Evolutionary conservation across 2,888 invertebrate species (phyloP).

Genomic region (Ferrisia virgata): DNA sequence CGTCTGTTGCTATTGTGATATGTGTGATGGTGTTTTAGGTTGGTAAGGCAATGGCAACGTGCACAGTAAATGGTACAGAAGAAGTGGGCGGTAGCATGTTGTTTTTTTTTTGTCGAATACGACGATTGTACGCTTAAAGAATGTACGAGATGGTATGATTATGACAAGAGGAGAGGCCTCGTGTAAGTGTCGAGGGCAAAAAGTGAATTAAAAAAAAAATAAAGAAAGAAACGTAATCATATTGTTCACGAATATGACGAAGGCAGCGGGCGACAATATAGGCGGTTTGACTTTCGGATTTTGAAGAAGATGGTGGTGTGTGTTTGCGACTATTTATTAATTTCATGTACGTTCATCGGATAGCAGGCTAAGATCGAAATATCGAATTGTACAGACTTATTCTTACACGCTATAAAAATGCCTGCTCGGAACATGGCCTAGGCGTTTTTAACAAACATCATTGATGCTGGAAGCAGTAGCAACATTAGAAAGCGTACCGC

Average conservation of each 20-base stretch:
- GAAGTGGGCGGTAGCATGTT: neutral
- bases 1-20: neutral
- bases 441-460: neutral
- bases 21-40: neutral
- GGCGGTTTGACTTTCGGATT: neutral
- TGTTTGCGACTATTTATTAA: too few relatives aligned
- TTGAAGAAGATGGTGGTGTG: too few relatives aligned
- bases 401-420: conserved; percentile 2
- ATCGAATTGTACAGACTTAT: neutral
- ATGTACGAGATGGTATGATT: neutral
- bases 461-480: neutral
- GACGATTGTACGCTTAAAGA: neutral
- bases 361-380: too few relatives aligned
- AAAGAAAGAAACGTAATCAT: too few relatives aligned
- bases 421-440: neutral
- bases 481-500: neutral
- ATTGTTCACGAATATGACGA: neutral
- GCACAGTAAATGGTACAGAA: neutral
- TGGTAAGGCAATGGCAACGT: neutral
- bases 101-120: neutral
- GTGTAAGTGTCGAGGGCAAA: neutral
- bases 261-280: neutral
- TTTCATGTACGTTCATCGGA: too few relatives aligned
- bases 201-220: neutral
- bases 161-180: conserved; percentile 8